phyloP scores from a whole-genome alignment of 2,888 invertebrate species.

The Galeruca laticollis region DNA sequence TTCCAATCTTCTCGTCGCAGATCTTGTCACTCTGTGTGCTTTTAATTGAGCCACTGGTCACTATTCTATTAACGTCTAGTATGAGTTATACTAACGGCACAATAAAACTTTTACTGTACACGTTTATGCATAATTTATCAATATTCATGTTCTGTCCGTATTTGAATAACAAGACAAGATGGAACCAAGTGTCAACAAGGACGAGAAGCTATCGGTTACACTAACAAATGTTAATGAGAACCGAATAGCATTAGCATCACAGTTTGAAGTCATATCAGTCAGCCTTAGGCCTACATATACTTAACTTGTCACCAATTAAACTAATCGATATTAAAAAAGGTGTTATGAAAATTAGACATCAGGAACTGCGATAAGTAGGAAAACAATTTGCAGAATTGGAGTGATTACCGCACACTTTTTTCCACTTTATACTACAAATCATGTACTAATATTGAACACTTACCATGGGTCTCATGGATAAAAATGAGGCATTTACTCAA shows the following conservation, averaged over 20 bases:
- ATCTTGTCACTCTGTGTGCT: too few species aligned
- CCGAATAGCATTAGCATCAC: conserved; percentile 20
- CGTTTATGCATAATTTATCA: neutral
- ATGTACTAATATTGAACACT: too few species aligned
- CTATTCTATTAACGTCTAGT: too few species aligned
- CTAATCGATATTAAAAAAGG: conserved; percentile 24
- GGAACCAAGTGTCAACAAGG: conserved; percentile 16
- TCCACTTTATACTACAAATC: too few species aligned
- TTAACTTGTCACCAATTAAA: conserved; percentile 6
- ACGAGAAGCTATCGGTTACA: conserved; percentile 23
- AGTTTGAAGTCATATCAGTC: conserved; percentile 21
- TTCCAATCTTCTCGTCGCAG: too few species aligned
- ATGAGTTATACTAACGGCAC: too few species aligned
- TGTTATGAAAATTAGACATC: conserved; percentile 20
- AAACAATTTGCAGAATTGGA: neutral
- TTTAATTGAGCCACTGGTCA: too few species aligned
- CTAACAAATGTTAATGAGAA: conserved; percentile 26
- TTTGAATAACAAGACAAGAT: conserved; percentile 18
- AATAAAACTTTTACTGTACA: too few species aligned
- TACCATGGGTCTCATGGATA: neutral
- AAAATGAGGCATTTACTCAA: too few species aligned
- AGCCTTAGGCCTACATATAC: conserved; percentile 7
- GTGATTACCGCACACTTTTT: too few species aligned
- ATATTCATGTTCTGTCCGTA: conserved; percentile 3
- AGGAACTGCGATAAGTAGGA: neutral